Evolutionary conservation across 2,113 vertebrate species (phyloP).

Genomic region (Gavia stellata): DNA sequence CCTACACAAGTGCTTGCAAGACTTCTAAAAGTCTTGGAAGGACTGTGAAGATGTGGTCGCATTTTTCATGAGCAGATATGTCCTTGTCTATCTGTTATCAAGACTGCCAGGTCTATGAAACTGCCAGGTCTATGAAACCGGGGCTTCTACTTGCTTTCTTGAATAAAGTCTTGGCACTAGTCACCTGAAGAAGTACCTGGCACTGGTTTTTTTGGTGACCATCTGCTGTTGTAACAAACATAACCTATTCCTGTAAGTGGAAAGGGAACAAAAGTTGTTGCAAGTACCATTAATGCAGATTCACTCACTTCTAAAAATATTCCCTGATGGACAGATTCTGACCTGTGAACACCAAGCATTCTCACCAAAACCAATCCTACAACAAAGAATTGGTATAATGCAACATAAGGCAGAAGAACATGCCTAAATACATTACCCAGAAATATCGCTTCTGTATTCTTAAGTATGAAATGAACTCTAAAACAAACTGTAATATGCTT

Average conservation of each 20-base stretch:
- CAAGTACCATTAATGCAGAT: not conserved
- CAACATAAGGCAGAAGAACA: not conserved
- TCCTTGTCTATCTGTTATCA: not conserved
- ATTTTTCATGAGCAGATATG: not conserved
- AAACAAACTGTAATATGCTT: not conserved
- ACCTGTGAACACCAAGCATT: not conserved
- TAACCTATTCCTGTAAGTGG: not conserved
- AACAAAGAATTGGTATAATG: not conserved
- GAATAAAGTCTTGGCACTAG: not conserved
- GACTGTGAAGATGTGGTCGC: not conserved
- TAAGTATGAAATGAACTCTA: not conserved
- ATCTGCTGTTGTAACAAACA: not conserved
- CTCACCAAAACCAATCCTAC: not conserved
- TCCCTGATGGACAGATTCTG: not conserved
- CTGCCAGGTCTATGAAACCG: not conserved
- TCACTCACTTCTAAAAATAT: not conserved
- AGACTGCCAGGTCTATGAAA: not conserved
- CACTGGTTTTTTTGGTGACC: not conserved
- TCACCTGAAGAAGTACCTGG: not conserved
- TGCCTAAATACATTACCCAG: not conserved
- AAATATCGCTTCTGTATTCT: not conserved
- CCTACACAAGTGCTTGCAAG: not conserved
- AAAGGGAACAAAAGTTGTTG: not conserved
- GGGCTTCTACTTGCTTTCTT: not conserved
- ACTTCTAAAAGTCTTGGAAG: not conserved